phyloP scores from a whole-genome alignment of 2,888 invertebrate genomes.

The Pseudococcus longispinus region DNA sequence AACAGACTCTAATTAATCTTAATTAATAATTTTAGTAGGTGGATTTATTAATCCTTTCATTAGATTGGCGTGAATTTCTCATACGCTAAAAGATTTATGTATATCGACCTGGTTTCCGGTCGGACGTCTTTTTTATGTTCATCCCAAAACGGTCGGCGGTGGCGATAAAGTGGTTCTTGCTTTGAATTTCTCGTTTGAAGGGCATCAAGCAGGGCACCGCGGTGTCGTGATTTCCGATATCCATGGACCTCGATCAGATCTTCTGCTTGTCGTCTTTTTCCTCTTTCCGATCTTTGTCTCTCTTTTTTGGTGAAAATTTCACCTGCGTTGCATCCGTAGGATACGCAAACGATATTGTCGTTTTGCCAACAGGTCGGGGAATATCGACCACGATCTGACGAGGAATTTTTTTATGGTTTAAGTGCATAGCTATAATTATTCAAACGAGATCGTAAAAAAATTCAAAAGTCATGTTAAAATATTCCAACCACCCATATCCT shows the following conservation, averaged over 20 bases:
- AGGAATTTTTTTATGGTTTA: too few species aligned
- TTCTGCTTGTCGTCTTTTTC: neutral
- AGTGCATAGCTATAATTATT: too few species aligned
- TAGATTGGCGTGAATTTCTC: conserved; percentile 54
- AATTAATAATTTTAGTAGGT: conserved; percentile 55
- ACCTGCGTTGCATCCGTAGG: too few species aligned
- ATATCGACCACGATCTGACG: too few species aligned
- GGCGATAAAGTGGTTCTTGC: conserved; percentile 34
- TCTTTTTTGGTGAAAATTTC: neutral
- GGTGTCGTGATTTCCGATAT: conserved; percentile 17
- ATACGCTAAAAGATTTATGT: conserved; percentile 46
- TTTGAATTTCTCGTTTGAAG: conserved; percentile 43
- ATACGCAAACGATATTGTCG: too few species aligned
- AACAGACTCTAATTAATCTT: conserved; percentile 54
- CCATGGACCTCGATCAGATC: neutral
- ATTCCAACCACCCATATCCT: too few species aligned
- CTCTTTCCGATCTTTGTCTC: neutral
- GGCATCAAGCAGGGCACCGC: neutral
- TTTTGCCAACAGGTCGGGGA: too few species aligned
- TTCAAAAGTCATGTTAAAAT: too few species aligned
- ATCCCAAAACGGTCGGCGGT: conserved; percentile 44
- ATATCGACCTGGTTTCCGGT: conserved; percentile 54
- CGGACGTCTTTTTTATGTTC: conserved; percentile 50
- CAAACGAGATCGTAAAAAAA: too few species aligned
- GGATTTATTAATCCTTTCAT: conserved; percentile 54